phyloP scores from a whole-genome alignment of 2,888 invertebrate species.

The Bellardia bayeri region DNA sequence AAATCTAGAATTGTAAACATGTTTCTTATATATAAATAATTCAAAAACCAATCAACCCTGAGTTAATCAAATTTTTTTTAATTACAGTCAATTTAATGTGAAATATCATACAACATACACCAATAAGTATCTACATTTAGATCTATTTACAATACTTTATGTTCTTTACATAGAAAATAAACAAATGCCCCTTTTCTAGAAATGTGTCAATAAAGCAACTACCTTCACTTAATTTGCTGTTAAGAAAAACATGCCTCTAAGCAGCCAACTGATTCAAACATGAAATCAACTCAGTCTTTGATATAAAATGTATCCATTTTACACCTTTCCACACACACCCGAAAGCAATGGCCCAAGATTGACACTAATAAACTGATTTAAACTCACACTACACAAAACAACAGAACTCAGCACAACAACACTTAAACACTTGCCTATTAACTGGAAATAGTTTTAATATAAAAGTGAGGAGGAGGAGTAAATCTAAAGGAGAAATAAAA shows the following conservation, averaged over 20 bases:
- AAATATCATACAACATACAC: no score
- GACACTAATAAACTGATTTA: conserved; percentile 36
- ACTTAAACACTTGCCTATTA: conserved; percentile 9
- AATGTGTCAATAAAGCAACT: conserved; percentile 18
- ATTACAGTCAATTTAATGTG: no score
- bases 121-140: no score
- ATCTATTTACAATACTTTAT: no score
- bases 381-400: not conserved
- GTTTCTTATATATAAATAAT: no score
- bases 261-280: conserved; percentile 28
- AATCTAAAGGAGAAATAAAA: not conserved
- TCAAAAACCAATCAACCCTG: no score
- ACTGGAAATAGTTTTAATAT: not conserved
- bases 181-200: not conserved
- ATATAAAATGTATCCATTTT: not conserved
- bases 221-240: conserved; percentile 14
- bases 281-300: conserved; percentile 36
- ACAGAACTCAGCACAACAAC: no score
- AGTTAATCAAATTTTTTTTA: no score
- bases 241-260: conserved; percentile 30
- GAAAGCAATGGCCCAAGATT: conserved; percentile 5
- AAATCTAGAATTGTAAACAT: no score
- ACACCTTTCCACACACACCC: not conserved
- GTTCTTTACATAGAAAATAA: no score
- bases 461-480: not conserved